Evolutionary conservation across 2,888 invertebrate species (phyloP), one percentile per base, ranked within the genome.

Genomic region (Chrysodeixis includens): DNA sequence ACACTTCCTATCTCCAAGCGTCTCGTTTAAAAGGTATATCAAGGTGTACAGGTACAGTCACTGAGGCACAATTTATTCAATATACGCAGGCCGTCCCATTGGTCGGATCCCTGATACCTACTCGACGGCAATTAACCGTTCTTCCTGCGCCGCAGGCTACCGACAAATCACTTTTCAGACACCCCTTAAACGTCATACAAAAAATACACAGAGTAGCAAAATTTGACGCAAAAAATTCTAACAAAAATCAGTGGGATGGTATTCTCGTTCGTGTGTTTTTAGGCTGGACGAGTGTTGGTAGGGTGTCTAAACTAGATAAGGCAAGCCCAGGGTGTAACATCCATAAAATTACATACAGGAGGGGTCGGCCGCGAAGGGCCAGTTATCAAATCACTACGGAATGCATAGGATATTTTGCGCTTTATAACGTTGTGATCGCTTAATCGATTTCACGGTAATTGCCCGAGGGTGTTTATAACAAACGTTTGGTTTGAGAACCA

Each of bases 361-460:
- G 84, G 89, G 86, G 86, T 65, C 16, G 69, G 57, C 75, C 84
- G 77, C 84, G 81, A 82, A 57, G 83, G 85, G 86, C 84, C 86
- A 87, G 87, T 91, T 90, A 92, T 92, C 84, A 88, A 90, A 90
- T 92, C 89, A 91, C 89, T 90, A 84, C 78, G 85, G 87, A 90
- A 92, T 92, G 89, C 91, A 91, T 92, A 86, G 91, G 88, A 90
- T 89, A 90, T 90, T 92, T 90, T 86, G 78, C 86, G 88, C 88
- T 83, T 74, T 82, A 80, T 78, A 84, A 83, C 79, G 79, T 75
- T 81, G 68, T 79, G 71, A 77, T 57, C 78, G 74, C 65, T 83
- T 79, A 88, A 85, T 82, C 81, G 82, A 88, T 90, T 88, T 87
- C 62, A 74, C 79, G 78, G 78, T 82, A 83, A 66, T 44, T 66